Conservation (phyloP, 2,113 vertebrate species). For the Salvelinus fontinalis region DNA sequence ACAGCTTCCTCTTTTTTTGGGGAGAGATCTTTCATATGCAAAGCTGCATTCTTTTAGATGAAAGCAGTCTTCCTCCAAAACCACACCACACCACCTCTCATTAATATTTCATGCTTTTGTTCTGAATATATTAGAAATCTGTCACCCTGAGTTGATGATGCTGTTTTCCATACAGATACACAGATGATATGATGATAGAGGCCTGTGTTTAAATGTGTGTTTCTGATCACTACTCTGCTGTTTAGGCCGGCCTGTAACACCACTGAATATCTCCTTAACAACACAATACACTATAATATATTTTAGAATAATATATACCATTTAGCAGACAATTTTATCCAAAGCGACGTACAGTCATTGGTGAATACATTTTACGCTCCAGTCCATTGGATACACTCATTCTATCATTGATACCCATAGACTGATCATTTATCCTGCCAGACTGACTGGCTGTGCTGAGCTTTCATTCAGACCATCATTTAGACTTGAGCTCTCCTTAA, state of each 20-base stretch:
- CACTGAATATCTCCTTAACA: background rate
- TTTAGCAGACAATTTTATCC: no score
- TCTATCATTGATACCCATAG: conserved; percentile 50
- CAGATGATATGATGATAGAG: background rate
- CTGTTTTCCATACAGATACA: background rate
- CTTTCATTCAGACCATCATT: conserved; percentile 51
- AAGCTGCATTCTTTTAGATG: conserved; percentile 37
- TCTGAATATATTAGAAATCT: background rate
- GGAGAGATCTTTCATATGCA: conserved; percentile 50
- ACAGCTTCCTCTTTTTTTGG: conserved; percentile 26
- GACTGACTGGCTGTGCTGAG: conserved; percentile 28
- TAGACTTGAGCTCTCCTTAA: conserved; percentile 44
- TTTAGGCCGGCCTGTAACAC: conserved; percentile 25
- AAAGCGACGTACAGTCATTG: no score
- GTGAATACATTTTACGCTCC: background rate
- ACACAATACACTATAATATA: background rate
- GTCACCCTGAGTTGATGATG: no score
- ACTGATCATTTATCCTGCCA: conserved; percentile 16
- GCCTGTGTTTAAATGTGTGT: conserved; percentile 15
- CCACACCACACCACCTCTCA: conserved; percentile 18
- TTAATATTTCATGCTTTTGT: conserved; percentile 18
- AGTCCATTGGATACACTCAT: background rate
- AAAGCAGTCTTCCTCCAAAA: conserved; percentile 27
- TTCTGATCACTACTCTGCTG: conserved; percentile 48
- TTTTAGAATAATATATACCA: no score